Conservation (phyloP, 2,888 invertebrate genomes). For the Drosophila anceps region DNA sequence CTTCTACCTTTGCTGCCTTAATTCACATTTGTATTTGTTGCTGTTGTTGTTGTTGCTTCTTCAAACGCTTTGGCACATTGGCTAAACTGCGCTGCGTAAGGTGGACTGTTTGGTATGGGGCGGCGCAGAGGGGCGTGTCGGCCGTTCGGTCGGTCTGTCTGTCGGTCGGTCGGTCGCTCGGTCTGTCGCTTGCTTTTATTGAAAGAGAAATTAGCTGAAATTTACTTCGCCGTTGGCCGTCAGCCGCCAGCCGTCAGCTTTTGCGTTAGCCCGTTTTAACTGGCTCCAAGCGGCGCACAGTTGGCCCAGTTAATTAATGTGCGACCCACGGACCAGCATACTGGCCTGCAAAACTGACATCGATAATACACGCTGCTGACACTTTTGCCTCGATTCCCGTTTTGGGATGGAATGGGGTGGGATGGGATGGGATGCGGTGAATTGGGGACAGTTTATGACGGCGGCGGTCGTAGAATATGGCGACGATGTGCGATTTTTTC, state of each 20-base stretch:
- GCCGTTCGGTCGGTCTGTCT: constrained; percentile 13
- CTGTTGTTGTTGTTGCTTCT: constrained; percentile 31
- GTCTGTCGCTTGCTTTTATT: constrained; percentile 53
- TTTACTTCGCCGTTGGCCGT: constrained; percentile 61
- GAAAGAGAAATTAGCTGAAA: constrained; percentile 80
- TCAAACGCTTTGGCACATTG: constrained; percentile 57
- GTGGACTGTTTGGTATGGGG: background rate
- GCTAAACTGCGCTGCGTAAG: constrained; percentile 9
- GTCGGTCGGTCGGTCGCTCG: background rate
- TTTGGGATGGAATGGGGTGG: background rate
- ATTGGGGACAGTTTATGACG: background rate
- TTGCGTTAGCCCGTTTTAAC: constrained; percentile 29
- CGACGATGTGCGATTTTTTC: background rate
- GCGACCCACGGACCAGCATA: constrained; percentile 34
- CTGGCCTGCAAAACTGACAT: constrained; percentile 23
- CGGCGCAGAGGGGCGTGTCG: constrained; percentile 29
- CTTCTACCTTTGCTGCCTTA: constrained; percentile 42
- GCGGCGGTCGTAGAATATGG: background rate
- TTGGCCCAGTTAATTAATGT: constrained; percentile 78
- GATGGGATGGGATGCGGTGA: background rate
- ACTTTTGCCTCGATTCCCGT: constrained; percentile 5
- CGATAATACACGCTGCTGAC: constrained; percentile 17
- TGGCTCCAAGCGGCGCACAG: constrained; percentile 58
- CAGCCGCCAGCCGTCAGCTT: constrained; percentile 28
- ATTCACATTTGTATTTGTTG: constrained; percentile 51